A percentile compares a stretch with the other conserved stretches of the same genome.
Conservation (phyloP, 2,888 invertebrate genomes). For the Pherbina coryleti region DNA sequence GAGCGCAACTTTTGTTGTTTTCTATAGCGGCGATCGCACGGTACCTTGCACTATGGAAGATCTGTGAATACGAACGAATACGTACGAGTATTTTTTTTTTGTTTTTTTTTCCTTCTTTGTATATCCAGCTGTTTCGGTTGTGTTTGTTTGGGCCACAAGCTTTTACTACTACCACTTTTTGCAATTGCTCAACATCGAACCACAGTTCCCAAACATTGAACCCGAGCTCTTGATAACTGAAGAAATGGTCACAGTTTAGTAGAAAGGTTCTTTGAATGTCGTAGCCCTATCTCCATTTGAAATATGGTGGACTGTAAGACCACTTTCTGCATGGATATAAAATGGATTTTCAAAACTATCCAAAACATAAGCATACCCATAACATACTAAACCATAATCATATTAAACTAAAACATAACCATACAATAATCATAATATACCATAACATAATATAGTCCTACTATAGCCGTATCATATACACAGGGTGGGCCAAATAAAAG, state of each 20-base stretch:
- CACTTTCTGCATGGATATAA: too few species aligned
- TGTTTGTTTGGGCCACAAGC: conserved; percentile 27
- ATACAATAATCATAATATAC: too few species aligned
- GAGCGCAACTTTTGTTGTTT: conserved; percentile 52
- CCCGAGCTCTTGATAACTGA: not conserved
- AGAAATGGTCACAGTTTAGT: not conserved
- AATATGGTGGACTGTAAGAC: too few species aligned
- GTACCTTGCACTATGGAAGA: conserved; percentile 4
- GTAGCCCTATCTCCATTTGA: too few species aligned
- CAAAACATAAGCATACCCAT: too few species aligned
- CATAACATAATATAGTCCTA: too few species aligned
- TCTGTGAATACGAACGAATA: not conserved
- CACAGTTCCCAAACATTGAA: conserved; percentile 34
- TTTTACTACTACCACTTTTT: conserved; percentile 13
- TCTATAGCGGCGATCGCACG: not conserved
- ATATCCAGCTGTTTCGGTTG: conserved; percentile 35
- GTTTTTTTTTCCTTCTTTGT: conserved; percentile 41
- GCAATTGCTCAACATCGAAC: conserved; percentile 34
- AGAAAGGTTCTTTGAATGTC: too few species aligned
- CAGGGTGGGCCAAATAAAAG: too few species aligned
- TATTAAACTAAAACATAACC: too few species aligned
- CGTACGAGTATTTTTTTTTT: conserved; percentile 42
- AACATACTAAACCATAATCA: too few species aligned
- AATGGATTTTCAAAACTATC: too few species aligned
- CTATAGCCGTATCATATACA: too few species aligned